phyloP scores from a whole-genome alignment of 2,888 invertebrate genomes.

The Morpho deidamia region DNA sequence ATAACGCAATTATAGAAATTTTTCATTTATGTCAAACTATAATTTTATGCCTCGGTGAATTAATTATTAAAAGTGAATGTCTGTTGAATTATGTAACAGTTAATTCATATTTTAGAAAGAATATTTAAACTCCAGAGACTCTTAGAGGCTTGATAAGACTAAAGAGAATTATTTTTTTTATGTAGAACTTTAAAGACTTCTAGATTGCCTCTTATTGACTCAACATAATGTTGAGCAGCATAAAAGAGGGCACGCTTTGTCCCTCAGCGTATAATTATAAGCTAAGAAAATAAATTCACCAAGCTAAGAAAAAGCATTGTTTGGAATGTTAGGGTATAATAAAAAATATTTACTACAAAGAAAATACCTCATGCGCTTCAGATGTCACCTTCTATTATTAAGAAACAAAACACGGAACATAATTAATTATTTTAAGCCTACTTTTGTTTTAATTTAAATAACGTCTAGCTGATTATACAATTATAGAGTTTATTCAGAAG shows the following conservation, averaged over 20 bases:
- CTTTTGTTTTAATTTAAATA: too few relatives aligned
- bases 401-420: too few relatives aligned
- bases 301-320: conserved; percentile 20
- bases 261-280: conserved; percentile 14
- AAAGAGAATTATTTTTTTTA: conserved; percentile 17
- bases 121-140: too few relatives aligned
- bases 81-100: too few relatives aligned
- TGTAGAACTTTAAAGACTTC: conserved; percentile 14
- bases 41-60: too few relatives aligned
- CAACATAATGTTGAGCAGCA: conserved; percentile 18
- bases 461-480: too few relatives aligned
- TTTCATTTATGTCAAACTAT: too few relatives aligned
- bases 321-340: conserved; percentile 5
- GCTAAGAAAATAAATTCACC: conserved; percentile 2
- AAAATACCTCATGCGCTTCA: neutral
- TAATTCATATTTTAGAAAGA: too few relatives aligned
- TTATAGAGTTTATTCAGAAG: too few relatives aligned
- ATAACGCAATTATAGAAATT: too few relatives aligned
- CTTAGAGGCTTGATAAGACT: neutral
- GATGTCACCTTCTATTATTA: neutral
- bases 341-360: conserved; percentile 1
- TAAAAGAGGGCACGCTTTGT: conserved; percentile 14
- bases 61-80: too few relatives aligned
- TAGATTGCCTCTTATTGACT: conserved; percentile 22
- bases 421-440: too few relatives aligned